Conservation (phyloP, 2,888 invertebrate species). For the Rhodophaea formosa region DNA sequence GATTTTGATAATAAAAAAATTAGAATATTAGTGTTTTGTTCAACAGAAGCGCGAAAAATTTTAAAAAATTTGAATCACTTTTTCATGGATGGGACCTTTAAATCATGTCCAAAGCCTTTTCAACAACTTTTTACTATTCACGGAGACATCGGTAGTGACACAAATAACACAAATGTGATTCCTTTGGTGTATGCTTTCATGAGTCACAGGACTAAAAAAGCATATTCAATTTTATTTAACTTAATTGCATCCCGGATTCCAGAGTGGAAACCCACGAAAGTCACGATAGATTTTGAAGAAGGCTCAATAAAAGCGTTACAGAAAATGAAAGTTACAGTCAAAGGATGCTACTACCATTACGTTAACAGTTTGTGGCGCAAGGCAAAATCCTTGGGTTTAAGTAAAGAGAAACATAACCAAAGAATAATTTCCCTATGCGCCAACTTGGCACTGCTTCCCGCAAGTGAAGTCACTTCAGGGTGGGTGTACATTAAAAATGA, state of each 20-base stretch:
- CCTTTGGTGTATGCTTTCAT: slow-evolving; percentile 4
- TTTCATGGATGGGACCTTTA: slow-evolving; percentile 3
- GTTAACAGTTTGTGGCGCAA: not conserved
- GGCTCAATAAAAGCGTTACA: not conserved
- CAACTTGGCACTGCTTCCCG: not conserved
- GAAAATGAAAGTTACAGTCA: not conserved
- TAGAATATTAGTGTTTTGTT: too few relatives aligned
- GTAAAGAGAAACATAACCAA: not conserved
- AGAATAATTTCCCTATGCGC: not conserved
- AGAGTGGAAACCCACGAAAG: slow-evolving; percentile 11
- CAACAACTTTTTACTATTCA: slow-evolving; percentile 12
- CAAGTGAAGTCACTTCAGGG: not conserved
- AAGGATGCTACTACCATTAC: not conserved
- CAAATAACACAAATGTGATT: slow-evolving; percentile 5
- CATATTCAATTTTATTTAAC: slow-evolving; percentile 8
- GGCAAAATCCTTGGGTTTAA: not conserved
- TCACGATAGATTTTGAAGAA: not conserved
- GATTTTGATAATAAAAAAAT: too few relatives aligned
- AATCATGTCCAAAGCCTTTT: slow-evolving; percentile 7
- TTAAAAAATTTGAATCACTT: not conserved
- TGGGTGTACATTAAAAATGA: not conserved
- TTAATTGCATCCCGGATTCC: slow-evolving; percentile 8
- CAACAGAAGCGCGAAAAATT: too few relatives aligned
- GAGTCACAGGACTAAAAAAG: not conserved
- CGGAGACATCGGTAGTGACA: slow-evolving; percentile 10